Evolutionary conservation across 2,797 vertebrate genomes (phyloP).

Genomic region (Lindbergichthys nudifrons): DNA sequence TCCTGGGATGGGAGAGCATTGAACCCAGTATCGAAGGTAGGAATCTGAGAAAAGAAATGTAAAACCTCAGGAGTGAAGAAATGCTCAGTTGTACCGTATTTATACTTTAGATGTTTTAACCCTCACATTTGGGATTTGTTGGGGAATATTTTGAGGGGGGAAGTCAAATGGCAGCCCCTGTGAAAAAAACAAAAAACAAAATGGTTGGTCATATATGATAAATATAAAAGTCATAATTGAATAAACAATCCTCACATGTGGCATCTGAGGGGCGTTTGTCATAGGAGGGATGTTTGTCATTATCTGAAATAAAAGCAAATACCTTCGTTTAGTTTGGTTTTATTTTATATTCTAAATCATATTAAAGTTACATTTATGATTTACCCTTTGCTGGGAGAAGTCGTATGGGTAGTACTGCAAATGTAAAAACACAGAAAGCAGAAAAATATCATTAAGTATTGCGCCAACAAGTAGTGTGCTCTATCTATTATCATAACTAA

Average conservation of each 20-base stretch:
- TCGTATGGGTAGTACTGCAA: slow-evolving; percentile 85
- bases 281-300: slow-evolving; percentile 71
- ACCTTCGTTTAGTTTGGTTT: neutral
- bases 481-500: slow-evolving; percentile 3
- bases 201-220: neutral
- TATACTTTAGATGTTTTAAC: too few relatives aligned
- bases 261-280: slow-evolving; percentile 64
- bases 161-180: slow-evolving; percentile 77
- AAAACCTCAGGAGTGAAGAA: neutral
- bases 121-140: slow-evolving; percentile 78
- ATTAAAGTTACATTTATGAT: neutral
- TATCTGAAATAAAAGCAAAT: slow-evolving; percentile 70
- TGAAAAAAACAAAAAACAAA: slow-evolving; percentile 13
- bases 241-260: slow-evolving; percentile 62
- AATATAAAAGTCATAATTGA: neutral
- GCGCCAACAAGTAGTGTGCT: neutral
- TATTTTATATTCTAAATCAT: neutral
- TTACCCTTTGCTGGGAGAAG: slow-evolving; percentile 81
- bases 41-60: slow-evolving; percentile 50
- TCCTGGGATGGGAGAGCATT: slow-evolving; percentile 73
- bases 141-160: slow-evolving; percentile 69
- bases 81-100: neutral
- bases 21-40: slow-evolving; percentile 47
- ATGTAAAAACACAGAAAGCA: slow-evolving; percentile 36
- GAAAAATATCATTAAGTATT: slow-evolving; percentile 6